phyloP scores from a whole-genome alignment of 2,797 vertebrate species.

The Tapera naevia region DNA sequence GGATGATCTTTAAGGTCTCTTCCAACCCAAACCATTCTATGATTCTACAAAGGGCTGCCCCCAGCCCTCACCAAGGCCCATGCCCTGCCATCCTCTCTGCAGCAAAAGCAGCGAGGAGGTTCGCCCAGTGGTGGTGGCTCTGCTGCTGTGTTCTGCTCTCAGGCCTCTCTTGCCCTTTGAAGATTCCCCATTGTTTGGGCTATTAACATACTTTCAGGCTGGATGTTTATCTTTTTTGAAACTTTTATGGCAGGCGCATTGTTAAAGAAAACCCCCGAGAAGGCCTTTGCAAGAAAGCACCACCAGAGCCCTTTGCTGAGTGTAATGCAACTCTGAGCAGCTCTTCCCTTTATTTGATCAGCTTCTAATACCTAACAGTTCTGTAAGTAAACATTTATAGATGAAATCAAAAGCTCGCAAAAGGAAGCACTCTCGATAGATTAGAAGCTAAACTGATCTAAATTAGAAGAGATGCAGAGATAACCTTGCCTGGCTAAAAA shows the following conservation, averaged over 20 bases:
- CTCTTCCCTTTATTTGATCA: conserved; percentile 75
- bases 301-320: conserved; percentile 49
- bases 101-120: not conserved
- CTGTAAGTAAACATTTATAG: conserved; percentile 76
- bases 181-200: conserved; percentile 71
- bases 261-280: conserved; percentile 28
- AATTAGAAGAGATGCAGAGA: conserved; percentile 74
- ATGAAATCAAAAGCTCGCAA: conserved; percentile 67
- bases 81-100: not conserved
- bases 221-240: conserved; percentile 75
- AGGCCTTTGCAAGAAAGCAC: conserved; percentile 33
- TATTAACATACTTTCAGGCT: conserved; percentile 71
- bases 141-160: conserved; percentile 2
- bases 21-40: too few species aligned
- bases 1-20: too few species aligned
- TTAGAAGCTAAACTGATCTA: conserved; percentile 73
- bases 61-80: not conserved
- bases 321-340: not conserved
- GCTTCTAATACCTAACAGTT: conserved; percentile 74
- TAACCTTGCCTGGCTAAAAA: conserved; percentile 81
- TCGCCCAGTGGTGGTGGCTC: not conserved
- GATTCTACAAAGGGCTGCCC: not conserved
- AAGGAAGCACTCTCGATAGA: conserved; percentile 73
- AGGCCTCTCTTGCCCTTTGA: conserved; percentile 63
- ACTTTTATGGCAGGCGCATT: conserved; percentile 63